A percentile compares a stretch with the other conserved stretches of the same genome.
phyloP scores from a whole-genome alignment of 2,888 invertebrate genomes.

The Torymus texanus region DNA sequence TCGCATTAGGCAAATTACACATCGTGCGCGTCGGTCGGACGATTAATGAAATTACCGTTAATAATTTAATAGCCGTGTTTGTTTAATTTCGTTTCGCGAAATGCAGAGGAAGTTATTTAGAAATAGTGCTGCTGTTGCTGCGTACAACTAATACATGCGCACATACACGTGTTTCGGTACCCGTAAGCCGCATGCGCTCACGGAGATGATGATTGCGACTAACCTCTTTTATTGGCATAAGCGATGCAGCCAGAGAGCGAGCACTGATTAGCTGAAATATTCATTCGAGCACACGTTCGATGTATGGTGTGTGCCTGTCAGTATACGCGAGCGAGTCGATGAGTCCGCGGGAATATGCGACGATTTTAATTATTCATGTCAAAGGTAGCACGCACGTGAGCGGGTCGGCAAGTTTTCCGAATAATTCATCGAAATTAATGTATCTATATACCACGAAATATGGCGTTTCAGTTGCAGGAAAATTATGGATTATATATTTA shows the following conservation, averaged over 20 bases:
- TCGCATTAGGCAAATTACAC: conserved; percentile 33
- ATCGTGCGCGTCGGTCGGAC: not conserved
- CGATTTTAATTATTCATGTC: conserved; percentile 23
- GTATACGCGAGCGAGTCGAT: not conserved
- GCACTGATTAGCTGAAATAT: conserved; percentile 12
- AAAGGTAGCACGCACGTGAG: not conserved
- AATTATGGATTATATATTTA: too few species aligned
- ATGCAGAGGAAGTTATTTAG: not conserved
- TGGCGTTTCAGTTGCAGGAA: too few species aligned
- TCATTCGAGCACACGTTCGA: not conserved
- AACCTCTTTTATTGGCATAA: conserved; percentile 1
- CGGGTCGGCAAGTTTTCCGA: too few species aligned
- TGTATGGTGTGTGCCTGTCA: not conserved
- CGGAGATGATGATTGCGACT: not conserved
- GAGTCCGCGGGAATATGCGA: not conserved
- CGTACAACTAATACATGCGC: too few species aligned
- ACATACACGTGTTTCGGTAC: too few species aligned
- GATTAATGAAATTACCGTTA: not conserved
- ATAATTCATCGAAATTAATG: too few species aligned
- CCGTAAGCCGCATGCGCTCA: too few species aligned
- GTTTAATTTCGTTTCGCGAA: not conserved
- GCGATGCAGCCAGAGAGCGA: not conserved
- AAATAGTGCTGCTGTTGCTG: too few species aligned
- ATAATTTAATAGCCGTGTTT: not conserved
- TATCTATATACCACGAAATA: too few species aligned